phyloP scores from a whole-genome alignment of 2,113 vertebrate species.

The Pleuronectes platessa region DNA sequence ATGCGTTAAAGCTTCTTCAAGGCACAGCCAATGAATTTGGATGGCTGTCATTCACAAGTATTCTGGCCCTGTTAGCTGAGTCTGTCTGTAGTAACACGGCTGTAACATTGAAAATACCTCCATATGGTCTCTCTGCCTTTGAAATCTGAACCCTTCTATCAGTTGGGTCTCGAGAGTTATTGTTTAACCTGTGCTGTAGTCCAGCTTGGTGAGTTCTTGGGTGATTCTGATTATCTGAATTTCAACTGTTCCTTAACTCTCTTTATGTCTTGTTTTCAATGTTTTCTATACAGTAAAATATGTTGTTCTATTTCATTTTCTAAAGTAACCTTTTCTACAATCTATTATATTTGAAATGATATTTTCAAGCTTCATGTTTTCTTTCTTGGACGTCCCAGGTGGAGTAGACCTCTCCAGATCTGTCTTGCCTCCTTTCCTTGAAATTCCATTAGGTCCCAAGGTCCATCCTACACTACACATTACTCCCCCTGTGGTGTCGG shows the following conservation, averaged over 20 bases:
- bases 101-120: conserved; percentile 60
- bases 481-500: conserved; percentile 29
- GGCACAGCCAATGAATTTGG: conserved; percentile 57
- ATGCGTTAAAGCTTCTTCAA: conserved; percentile 22
- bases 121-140: conserved; percentile 62
- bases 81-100: conserved; percentile 50
- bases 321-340: conserved; percentile 16
- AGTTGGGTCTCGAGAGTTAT: conserved; percentile 15
- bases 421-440: conserved; percentile 48
- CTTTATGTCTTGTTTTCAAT: conserved; percentile 15
- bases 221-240: conserved; percentile 24
- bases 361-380: conserved; percentile 56
- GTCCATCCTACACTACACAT: conserved; percentile 12
- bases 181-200: conserved; percentile 37
- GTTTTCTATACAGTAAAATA: conserved; percentile 30
- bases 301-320: conserved; percentile 15
- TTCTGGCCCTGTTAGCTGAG: conserved; percentile 25
- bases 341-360: conserved; percentile 9
- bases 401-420: conserved; percentile 58
- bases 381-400: conserved; percentile 67
- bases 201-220: conserved; percentile 18
- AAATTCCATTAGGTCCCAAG: conserved; percentile 38
- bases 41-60: conserved; percentile 39
- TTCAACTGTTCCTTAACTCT: conserved; percentile 15
- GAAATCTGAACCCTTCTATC: conserved; percentile 49